phyloP scores from a whole-genome alignment of 2,113 vertebrate species.

The Dromiciops gliroides region DNA sequence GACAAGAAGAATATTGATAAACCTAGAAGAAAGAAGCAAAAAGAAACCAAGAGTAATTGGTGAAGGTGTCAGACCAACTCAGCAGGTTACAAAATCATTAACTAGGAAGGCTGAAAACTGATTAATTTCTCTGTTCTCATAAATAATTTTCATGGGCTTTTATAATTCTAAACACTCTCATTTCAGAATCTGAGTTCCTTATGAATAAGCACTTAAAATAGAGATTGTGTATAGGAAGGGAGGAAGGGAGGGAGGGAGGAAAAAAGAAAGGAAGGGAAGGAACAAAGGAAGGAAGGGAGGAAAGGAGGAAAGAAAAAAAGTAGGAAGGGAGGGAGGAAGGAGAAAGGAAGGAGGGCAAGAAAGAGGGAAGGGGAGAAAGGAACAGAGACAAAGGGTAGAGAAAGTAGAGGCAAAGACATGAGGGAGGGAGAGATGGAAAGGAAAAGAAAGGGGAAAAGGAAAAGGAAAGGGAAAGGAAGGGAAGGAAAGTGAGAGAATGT shows the following conservation, averaged over 20 bases:
- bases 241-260: background rate
- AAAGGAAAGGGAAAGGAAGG: too few species aligned
- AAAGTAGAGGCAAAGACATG: too few species aligned
- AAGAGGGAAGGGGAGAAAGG: background rate
- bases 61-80: slow-evolving; percentile 50
- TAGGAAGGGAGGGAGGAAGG: background rate
- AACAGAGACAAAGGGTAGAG: background rate
- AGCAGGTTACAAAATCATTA: slow-evolving; percentile 41
- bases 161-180: background rate
- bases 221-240: background rate
- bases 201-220: background rate
- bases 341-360: background rate
- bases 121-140: background rate
- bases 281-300: background rate
- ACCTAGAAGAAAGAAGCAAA: slow-evolving; percentile 29
- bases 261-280: background rate
- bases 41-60: slow-evolving; percentile 18
- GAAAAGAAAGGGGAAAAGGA: too few species aligned
- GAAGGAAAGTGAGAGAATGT: too few species aligned
- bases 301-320: background rate
- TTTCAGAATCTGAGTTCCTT: background rate
- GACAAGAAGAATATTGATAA: slow-evolving; percentile 28
- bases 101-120: background rate
- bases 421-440: too few species aligned
- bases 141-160: slow-evolving; percentile 36